phyloP scores from a whole-genome alignment of 2,888 invertebrate species.

The Eupithecia abbreviata region DNA sequence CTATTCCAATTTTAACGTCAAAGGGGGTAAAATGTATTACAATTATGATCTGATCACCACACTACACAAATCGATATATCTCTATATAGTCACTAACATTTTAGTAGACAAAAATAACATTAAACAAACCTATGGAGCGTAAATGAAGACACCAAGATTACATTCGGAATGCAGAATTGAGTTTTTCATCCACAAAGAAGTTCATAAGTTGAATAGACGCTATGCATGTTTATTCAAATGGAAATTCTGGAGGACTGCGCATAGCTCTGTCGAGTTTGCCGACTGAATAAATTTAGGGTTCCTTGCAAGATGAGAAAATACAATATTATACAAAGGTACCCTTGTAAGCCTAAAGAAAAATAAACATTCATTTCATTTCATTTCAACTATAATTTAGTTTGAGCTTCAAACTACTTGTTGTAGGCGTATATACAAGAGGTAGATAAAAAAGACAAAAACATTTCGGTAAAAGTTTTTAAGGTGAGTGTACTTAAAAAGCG shows the following conservation, averaged over 20 bases:
- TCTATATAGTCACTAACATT: background rate
- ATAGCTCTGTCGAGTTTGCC: constrained; percentile 1
- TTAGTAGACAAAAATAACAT: background rate
- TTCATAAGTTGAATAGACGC: constrained; percentile 9
- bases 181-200: constrained; percentile 13
- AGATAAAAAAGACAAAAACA: background rate
- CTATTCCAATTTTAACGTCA: too few relatives aligned
- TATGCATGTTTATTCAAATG: constrained; percentile 14
- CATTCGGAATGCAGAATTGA: background rate
- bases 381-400: background rate
- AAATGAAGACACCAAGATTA: background rate
- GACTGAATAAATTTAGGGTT: constrained; percentile 1
- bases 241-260: constrained; percentile 9
- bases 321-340: background rate
- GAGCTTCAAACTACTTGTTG: background rate
- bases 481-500: too few relatives aligned
- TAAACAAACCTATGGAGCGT: background rate
- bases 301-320: background rate
- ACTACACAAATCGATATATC: background rate
- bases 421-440: background rate
- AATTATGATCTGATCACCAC: too few relatives aligned
- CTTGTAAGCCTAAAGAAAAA: too few relatives aligned
- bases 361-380: too few relatives aligned
- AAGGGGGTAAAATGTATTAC: too few relatives aligned
- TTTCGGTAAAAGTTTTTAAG: background rate